These are phyloP conservation scores for Poeciliopsis turneri DNA, from an alignment of 2,797 vertebrate genomes.

Conservation along the genomic window DNA sequence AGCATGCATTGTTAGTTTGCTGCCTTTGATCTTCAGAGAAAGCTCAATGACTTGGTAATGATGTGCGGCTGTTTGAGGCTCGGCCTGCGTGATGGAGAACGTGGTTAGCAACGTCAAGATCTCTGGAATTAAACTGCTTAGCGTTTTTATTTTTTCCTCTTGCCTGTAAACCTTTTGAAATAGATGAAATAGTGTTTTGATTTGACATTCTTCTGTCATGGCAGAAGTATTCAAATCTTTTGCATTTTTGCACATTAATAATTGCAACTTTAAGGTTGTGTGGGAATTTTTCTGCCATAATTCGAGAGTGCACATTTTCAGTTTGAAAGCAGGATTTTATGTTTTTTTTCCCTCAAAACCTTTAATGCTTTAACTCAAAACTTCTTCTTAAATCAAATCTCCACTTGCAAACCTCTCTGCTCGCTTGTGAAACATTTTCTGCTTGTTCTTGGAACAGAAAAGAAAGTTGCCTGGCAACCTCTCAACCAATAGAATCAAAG, in stretches of 20 bases:
- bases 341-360: too few species aligned
- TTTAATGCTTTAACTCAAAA: too few species aligned
- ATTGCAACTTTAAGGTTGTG: background rate
- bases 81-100: background rate
- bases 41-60: background rate
- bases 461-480: too few species aligned
- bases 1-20: constrained; percentile 41
- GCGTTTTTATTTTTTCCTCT: background rate
- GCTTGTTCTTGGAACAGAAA: too few species aligned
- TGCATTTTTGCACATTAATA: background rate
- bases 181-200: background rate
- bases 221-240: background rate
- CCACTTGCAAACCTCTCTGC: too few species aligned
- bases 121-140: background rate
- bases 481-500: too few species aligned
- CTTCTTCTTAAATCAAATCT: too few species aligned
- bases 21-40: constrained; percentile 33
- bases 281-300: too few species aligned
- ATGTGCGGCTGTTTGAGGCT: background rate
- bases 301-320: too few species aligned
- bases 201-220: background rate
- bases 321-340: background rate
- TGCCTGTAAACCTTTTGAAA: background rate
- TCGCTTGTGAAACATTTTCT: too few species aligned
- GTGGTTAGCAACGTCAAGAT: background rate